Percentiles rank a stretch among this genome's conserved stretches.
phyloP scores from a whole-genome alignment of 2,113 vertebrate genomes.

The Xenopus tropicalis region UCB_Xtro_10.0 CM004446.2:73281501-73282000 shows the following conservation, averaged over 20 bases:
- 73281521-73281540: not conserved
- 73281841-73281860: no score
- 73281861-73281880: no score
- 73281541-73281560: not conserved
- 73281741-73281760: not conserved
- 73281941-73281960: no score
- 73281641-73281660: conserved; percentile 10
- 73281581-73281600: not conserved
- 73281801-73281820: no score
- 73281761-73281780: not conserved
- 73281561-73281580: conserved; percentile 6
- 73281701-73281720: not conserved
- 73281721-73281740: not conserved
- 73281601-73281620: conserved; percentile 6
- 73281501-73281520: not conserved
- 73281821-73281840: no score
- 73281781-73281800: no score
- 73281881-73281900: no score
- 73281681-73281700: not conserved
- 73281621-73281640: not conserved
- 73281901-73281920: no score
- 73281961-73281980: no score
- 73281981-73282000: no score
- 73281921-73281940: no score
- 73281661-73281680: conserved; percentile 1